Evolutionary conservation across 2,113 vertebrate species (phyloP).

Genomic region (Centropus bengalensis): DNA sequence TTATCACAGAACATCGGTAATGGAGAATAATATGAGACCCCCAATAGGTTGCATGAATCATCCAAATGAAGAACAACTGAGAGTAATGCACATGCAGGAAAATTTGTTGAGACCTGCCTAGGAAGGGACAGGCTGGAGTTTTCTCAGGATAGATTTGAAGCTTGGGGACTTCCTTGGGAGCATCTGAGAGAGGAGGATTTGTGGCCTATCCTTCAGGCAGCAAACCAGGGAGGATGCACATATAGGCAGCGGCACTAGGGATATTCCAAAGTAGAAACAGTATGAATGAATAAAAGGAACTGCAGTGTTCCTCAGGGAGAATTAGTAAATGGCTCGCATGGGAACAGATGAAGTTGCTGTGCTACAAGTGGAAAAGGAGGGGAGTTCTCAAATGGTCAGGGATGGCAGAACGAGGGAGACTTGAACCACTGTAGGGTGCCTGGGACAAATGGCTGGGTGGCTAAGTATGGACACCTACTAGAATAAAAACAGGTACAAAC

Average conservation of each 20-base stretch:
- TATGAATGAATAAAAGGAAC: background rate
- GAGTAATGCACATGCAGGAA: background rate
- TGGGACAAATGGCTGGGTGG: background rate
- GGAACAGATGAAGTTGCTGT: background rate
- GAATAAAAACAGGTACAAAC: background rate
- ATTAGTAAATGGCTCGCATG: background rate
- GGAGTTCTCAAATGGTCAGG: background rate
- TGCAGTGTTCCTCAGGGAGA: background rate
- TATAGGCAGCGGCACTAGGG: rapidly evolving
- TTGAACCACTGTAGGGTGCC: background rate
- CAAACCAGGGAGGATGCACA: background rate
- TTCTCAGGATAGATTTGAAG: background rate
- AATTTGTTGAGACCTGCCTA: background rate
- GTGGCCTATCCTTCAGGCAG: background rate
- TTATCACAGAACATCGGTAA: background rate
- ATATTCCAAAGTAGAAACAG: background rate
- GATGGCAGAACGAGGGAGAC: background rate
- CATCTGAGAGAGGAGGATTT: background rate
- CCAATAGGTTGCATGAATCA: background rate
- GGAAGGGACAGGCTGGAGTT: background rate
- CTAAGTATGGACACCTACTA: background rate
- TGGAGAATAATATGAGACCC: background rate
- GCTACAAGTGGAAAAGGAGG: background rate
- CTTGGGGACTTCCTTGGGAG: background rate
- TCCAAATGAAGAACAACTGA: background rate